Conservation (phyloP, 1,140 invertebrate species). For the Aplysia californica region DNA sequence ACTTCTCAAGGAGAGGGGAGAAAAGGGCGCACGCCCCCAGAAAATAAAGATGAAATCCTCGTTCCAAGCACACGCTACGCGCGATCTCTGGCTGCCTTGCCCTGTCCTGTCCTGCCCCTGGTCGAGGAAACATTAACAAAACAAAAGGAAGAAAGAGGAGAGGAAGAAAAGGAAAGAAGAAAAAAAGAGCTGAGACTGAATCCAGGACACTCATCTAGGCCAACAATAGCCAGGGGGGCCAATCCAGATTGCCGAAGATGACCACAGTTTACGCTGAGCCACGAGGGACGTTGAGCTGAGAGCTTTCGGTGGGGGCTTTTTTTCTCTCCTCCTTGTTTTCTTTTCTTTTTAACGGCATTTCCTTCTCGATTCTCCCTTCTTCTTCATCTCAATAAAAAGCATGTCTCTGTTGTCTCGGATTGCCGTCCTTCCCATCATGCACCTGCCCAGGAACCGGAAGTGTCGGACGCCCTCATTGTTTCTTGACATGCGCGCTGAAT, state of each 20-base stretch:
- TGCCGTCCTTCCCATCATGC: not conserved
- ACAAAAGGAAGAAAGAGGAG: too few relatives aligned
- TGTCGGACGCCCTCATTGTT: not conserved
- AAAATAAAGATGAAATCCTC: constrained; percentile 5
- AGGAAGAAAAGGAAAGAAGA: too few relatives aligned
- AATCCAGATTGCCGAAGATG: constrained; percentile 17
- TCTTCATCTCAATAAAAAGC: not conserved
- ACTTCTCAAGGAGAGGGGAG: not conserved
- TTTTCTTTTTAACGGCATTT: too few relatives aligned
- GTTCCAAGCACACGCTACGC: not conserved
- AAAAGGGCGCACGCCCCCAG: not conserved
- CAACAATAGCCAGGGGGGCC: not conserved
- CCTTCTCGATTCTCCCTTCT: too few relatives aligned
- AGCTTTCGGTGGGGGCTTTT: not conserved
- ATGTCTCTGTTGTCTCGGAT: not conserved
- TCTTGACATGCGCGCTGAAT: constrained; percentile 11
- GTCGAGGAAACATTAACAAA: too few relatives aligned
- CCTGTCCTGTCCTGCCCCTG: not conserved
- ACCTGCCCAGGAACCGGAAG: constrained; percentile 2
- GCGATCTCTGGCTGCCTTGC: not conserved
- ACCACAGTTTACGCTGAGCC: constrained; percentile 7
- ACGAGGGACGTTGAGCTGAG: too few relatives aligned
- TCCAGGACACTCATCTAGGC: not conserved
- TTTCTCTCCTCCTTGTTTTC: too few relatives aligned
- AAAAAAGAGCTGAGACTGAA: too few relatives aligned